A percentile compares a stretch with the other conserved stretches of the same genome.
These are phyloP conservation scores for Pollachius pollachius DNA, from an alignment of 2,113 vertebrate genomes.

Conservation along the genomic window DNA sequence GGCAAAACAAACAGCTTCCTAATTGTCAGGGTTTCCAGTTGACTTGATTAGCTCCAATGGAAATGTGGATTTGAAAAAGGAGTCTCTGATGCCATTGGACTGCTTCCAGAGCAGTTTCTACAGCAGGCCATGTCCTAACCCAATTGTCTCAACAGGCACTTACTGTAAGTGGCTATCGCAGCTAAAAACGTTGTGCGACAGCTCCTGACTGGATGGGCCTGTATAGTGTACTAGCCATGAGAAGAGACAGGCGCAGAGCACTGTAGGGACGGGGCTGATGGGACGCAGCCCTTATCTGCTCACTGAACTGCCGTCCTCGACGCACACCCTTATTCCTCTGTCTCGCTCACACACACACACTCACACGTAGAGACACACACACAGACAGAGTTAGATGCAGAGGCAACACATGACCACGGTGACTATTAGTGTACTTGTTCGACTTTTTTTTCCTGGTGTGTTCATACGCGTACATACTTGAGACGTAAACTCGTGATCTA, in stretches of 20 bases:
- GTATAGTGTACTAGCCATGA: constrained; percentile 59
- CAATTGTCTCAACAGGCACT: constrained; percentile 63
- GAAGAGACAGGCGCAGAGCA: constrained; percentile 31
- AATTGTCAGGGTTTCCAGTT: constrained; percentile 57
- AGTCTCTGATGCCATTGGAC: constrained; percentile 22
- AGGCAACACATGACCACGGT: too few relatives aligned
- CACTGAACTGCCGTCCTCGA: too few relatives aligned
- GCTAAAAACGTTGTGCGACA: constrained; percentile 50
- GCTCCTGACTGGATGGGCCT: constrained; percentile 63
- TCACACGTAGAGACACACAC: too few relatives aligned
- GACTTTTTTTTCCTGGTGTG: too few relatives aligned
- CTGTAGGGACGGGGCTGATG: constrained; percentile 52
- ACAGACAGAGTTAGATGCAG: too few relatives aligned
- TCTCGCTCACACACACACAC: constrained; percentile 14
- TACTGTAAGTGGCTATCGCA: constrained; percentile 58
- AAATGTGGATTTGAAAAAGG: constrained; percentile 6
- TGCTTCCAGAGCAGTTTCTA: constrained; percentile 40
- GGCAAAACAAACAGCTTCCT: constrained; percentile 48
- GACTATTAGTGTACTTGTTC: too few relatives aligned
- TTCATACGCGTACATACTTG: not conserved
- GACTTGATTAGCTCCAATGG: constrained; percentile 51
- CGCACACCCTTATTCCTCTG: constrained; percentile 12
- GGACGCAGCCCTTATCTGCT: constrained; percentile 49
- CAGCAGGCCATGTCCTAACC: constrained; percentile 61
- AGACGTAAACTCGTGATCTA: too few relatives aligned